A percentile compares a stretch with the other conserved stretches of the same genome.
These are phyloP conservation scores for Bolinopsis microptera DNA, from an alignment of 37 sponge, comb jelly and placozoan species.

Conservation along the genomic window DNA sequence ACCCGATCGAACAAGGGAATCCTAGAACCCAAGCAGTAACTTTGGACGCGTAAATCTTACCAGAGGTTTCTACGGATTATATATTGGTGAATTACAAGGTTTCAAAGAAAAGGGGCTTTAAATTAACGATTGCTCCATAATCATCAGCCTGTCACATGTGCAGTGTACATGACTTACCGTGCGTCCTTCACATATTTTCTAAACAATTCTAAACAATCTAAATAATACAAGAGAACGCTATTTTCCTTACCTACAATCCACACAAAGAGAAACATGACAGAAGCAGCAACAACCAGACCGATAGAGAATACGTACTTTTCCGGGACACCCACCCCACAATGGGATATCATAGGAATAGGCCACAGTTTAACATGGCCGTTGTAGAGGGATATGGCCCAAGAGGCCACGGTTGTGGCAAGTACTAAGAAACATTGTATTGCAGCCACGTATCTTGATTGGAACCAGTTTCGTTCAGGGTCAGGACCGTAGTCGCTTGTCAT, in stretches of 20 bases:
- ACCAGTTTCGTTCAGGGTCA: constrained; percentile 58
- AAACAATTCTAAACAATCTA: neutral
- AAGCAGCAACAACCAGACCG: constrained; percentile 36
- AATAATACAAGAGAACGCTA: neutral
- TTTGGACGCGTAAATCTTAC: constrained; percentile 36
- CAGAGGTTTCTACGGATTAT: constrained; percentile 11
- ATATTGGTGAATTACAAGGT: neutral
- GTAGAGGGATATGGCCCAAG: constrained; percentile 13
- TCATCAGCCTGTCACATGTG: neutral
- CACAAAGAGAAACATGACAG: constrained; percentile 53
- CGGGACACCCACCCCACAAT: constrained; percentile 12
- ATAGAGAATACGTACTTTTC: constrained; percentile 62
- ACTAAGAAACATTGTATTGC: neutral
- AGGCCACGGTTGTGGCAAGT: neutral
- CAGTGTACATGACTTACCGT: neutral
- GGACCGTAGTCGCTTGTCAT: neutral
- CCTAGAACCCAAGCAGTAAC: constrained; percentile 7
- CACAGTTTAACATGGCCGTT: constrained; percentile 65
- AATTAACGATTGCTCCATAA: too few relatives aligned
- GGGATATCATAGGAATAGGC: constrained; percentile 63
- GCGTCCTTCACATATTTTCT: neutral
- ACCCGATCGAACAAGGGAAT: constrained; percentile 41
- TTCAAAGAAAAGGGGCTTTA: neutral
- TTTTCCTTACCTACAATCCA: constrained; percentile 60
- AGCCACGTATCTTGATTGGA: constrained; percentile 25